phyloP scores from a whole-genome alignment of 2,888 invertebrate genomes.

The Myopa testacea region DNA sequence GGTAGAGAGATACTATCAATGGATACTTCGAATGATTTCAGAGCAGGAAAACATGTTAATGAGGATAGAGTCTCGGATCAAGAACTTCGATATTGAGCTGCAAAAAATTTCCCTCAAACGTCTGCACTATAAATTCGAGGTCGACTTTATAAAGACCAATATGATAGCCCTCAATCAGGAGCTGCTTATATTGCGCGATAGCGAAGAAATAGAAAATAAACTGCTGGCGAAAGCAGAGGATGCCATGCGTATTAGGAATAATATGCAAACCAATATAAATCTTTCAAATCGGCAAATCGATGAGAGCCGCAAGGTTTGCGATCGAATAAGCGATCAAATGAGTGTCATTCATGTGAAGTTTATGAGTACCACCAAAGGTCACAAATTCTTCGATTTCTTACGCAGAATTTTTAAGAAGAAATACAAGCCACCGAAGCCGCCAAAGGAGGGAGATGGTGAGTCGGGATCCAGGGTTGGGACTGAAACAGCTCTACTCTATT shows the following conservation, averaged over 20 bases:
- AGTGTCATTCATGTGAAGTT: constrained; percentile 72
- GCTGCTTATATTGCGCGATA: constrained; percentile 78
- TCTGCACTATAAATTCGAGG: constrained; percentile 72
- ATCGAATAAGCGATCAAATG: constrained; percentile 68
- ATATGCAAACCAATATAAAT: constrained; percentile 62
- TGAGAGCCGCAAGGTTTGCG: constrained; percentile 56
- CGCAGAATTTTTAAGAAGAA: constrained; percentile 86
- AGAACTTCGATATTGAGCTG: constrained; percentile 76
- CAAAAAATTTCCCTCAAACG: constrained; percentile 72
- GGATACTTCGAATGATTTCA: constrained; percentile 70
- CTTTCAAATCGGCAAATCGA: constrained; percentile 57
- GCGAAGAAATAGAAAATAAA: constrained; percentile 77
- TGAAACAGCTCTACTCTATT: background rate
- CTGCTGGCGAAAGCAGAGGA: constrained; percentile 73
- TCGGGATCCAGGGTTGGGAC: too few species aligned
- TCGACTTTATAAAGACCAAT: constrained; percentile 74
- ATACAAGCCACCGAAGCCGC: constrained; percentile 77
- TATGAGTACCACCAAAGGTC: constrained; percentile 73
- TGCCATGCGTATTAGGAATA: constrained; percentile 71
- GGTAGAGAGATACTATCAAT: constrained; percentile 54
- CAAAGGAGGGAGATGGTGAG: constrained; percentile 70
- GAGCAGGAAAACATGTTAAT: constrained; percentile 76
- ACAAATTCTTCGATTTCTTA: constrained; percentile 83
- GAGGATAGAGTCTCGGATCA: constrained; percentile 73
- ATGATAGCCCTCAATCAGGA: constrained; percentile 80